Evolutionary conservation across 2,888 invertebrate species (phyloP), one percentile per base, ranked within the genome.

Genomic region (Sceliomorpha sp.): DNA sequence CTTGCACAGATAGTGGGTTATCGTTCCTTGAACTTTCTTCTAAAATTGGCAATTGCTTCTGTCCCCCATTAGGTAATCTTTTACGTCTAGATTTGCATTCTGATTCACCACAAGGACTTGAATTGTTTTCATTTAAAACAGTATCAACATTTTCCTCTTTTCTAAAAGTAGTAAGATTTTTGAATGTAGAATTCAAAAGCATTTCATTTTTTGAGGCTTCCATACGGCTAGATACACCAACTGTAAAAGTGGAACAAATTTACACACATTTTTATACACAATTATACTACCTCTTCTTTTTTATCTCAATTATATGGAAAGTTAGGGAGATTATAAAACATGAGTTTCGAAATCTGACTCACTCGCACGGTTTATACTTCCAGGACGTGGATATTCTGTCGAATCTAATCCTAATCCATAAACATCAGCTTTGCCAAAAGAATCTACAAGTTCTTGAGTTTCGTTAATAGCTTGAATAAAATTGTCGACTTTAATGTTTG

Each of bases 381-480:
- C 77, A 42, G 83, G 85, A 32, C 78, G 85, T 1, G 85, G 86
- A 60, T 85, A 85, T 32, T 85, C 85, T 1, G 79, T 70, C 0
- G 84, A 81, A 48, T 83, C 82, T 72, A 86, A 50, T 2, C 85
- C 84, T 0, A 86, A 70, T 3, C 84, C 86, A 3, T 76, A 74
- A 0, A 85, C 53, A 0, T 85, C 85, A 1, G 81, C 81, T 37
- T 77, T 82, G 0, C 84, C 85, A 7, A 86, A 55, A 0, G 81
- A 81, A 32, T 86, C 79, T 0, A 86, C 85, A 39, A 86, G 85
- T 1, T 83, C 78, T 51, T 86, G 84, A 0, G 82, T 80, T 8
- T 86, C 83, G 8, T 77, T 68, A 44, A 85, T 81, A 2, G 80
- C 77, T 29, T 79, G 74, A 2, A 84, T 77, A 26, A 86, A 47